Evolutionary conservation across 2,797 vertebrate species (phyloP).

Genomic region (Tokudaia muenninki): DNA sequence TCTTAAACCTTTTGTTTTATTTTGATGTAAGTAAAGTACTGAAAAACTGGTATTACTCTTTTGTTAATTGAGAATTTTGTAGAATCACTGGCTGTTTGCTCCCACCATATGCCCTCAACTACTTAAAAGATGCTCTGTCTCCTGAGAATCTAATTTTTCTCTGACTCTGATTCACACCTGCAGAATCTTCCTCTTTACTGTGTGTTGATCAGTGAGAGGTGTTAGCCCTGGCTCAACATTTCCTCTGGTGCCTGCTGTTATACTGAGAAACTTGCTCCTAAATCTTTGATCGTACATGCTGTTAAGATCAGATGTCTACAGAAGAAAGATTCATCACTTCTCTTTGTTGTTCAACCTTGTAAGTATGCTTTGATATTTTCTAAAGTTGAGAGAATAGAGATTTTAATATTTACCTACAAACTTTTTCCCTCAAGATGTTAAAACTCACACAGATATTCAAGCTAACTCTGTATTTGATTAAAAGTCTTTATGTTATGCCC

Average conservation of each 20-base stretch:
- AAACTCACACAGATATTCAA: background rate
- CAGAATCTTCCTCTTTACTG: background rate
- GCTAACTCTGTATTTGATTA: constrained; percentile 10
- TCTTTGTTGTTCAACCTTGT: constrained; percentile 16
- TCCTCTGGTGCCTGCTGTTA: background rate
- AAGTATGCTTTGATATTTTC: constrained; percentile 51
- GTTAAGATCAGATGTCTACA: background rate
- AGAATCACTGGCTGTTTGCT: background rate
- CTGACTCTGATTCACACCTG: background rate
- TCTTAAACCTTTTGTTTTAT: background rate
- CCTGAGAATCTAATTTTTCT: background rate
- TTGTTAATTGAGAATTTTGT: background rate
- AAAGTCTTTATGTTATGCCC: background rate
- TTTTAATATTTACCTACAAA: constrained; percentile 49
- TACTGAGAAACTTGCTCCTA: background rate
- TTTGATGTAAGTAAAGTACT: background rate
- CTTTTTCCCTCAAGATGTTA: background rate
- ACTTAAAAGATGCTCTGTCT: background rate
- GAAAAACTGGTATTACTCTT: background rate
- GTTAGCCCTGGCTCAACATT: background rate
- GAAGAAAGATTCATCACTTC: background rate
- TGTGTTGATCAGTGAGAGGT: background rate
- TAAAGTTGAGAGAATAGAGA: constrained; percentile 31
- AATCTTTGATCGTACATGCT: background rate
- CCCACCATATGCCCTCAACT: background rate